Conservation (phyloP, 1,140 invertebrate genomes). For the Nautilus pompilius region DNA sequence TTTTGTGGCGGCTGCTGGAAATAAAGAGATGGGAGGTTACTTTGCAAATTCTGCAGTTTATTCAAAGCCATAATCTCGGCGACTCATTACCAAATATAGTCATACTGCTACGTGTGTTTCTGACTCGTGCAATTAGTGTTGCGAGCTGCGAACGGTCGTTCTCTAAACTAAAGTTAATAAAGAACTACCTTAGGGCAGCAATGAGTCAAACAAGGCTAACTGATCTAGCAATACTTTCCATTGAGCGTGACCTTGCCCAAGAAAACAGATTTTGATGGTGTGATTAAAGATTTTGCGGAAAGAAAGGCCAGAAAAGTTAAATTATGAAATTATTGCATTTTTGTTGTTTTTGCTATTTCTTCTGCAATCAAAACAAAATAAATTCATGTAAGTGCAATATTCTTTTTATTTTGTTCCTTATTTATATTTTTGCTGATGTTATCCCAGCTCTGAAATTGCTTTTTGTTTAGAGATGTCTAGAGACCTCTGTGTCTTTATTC, state of each 20-base stretch:
- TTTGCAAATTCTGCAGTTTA: not conserved
- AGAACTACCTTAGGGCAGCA: not conserved
- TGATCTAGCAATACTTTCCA: not conserved
- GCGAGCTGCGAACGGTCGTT: not conserved
- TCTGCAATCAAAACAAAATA: no score
- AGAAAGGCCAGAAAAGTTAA: not conserved
- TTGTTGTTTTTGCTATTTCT: no score
- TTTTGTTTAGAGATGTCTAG: no score
- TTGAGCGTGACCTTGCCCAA: not conserved
- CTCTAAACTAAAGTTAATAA: not conserved
- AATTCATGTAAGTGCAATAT: no score
- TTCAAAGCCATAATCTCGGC: not conserved
- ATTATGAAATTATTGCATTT: no score
- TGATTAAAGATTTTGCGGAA: not conserved
- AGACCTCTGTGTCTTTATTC: no score
- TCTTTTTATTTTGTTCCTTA: no score
- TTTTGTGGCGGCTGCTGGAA: not conserved
- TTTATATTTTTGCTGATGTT: no score
- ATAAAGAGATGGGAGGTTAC: not conserved
- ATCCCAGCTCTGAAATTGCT: no score
- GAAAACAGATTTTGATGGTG: not conserved
- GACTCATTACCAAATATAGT: not conserved
- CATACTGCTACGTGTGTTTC: not conserved
- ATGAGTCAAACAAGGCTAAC: not conserved
- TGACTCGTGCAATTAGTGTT: not conserved